Evolutionary conservation across 2,888 invertebrate genomes (phyloP).

Genomic region (Tyria jacobaeae): DNA sequence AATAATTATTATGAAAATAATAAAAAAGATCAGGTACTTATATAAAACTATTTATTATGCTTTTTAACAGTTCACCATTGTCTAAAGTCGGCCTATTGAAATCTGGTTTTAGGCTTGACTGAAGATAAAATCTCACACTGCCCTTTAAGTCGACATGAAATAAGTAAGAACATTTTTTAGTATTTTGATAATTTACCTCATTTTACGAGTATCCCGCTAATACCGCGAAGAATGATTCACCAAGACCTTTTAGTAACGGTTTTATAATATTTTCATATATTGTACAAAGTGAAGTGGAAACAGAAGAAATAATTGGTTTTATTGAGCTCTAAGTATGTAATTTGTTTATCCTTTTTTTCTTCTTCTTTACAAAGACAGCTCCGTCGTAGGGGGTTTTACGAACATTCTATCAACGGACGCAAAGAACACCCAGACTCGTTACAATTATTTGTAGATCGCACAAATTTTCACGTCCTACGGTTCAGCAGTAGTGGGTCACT

Average conservation of each 20-base stretch:
- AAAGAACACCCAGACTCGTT: too few species aligned
- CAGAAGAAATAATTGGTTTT: constrained; percentile 20
- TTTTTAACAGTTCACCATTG: neutral
- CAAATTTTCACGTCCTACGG: too few species aligned
- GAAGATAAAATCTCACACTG: constrained; percentile 8
- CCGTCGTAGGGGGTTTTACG: too few species aligned
- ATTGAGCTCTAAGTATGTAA: constrained; percentile 32
- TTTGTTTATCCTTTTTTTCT: too few species aligned
- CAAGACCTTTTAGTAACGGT: constrained; percentile 53
- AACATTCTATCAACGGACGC: too few species aligned
- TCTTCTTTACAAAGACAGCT: too few species aligned
- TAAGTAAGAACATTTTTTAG: constrained; percentile 22
- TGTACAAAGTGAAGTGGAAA: constrained; percentile 21
- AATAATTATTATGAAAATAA: neutral
- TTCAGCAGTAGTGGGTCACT: too few species aligned
- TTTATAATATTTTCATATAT: constrained; percentile 30
- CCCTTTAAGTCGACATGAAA: constrained; percentile 10
- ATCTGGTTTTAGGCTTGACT: neutral
- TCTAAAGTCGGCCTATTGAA: neutral
- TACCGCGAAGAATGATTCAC: constrained; percentile 46
- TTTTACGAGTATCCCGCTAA: constrained; percentile 29
- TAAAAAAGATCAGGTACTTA: too few species aligned
- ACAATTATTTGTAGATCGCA: too few species aligned
- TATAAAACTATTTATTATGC: too few species aligned
- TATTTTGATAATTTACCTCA: constrained; percentile 22